Evolutionary conservation across 53 echinoderm and acorn worm genomes (phyloP), one percentile per base, ranked within the genome.

Genomic region (Holothuria scabra): DNA sequence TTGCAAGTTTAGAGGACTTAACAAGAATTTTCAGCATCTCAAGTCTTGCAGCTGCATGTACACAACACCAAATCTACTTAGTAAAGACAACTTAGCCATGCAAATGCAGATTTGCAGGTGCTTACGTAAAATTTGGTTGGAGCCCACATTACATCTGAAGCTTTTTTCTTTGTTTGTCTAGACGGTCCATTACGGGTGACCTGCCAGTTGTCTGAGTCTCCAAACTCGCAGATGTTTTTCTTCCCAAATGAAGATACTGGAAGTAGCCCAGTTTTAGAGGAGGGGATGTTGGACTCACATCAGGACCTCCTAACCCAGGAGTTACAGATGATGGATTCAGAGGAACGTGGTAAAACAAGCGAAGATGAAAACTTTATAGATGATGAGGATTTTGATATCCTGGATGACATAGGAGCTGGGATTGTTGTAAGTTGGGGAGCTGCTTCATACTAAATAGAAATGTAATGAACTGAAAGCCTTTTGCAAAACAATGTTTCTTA

Each of bases 341-440:
- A 49, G n/a, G 46, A 28, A 20, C 57, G 52, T 31, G 52, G 78
- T 56, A 56, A 32, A 32, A 74, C 56, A 10, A 66, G 83, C 37
- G 83, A 83, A 4, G 83, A 88, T 4, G 87, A 84, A 6, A 83
- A 46, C 4, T 81, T 91, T 59, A 88, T 88, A 46, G 86, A 97
- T 68, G 97, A 97, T 86, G 97, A 97, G 7, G 97, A 90, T 62
- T 97, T 94, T 76, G 94, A 93, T 88, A 90, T 97, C 20, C 52
- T 97, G 49, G 97, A 97, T 87, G 97, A 93, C 58, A 89, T 94
- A 9, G 97, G 97, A 21, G 91, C 92, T 84, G 97, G 97, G 21
- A 81, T 97, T 18, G 46, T 90, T 88, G 97, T 97, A 65, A 52
- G 52, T 52, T 52, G 52, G 18, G 52, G 52, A 18, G 16, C 3